Evolutionary conservation across 2,888 invertebrate genomes (phyloP).

Genomic region (Troglohyphantes excavatus): DNA sequence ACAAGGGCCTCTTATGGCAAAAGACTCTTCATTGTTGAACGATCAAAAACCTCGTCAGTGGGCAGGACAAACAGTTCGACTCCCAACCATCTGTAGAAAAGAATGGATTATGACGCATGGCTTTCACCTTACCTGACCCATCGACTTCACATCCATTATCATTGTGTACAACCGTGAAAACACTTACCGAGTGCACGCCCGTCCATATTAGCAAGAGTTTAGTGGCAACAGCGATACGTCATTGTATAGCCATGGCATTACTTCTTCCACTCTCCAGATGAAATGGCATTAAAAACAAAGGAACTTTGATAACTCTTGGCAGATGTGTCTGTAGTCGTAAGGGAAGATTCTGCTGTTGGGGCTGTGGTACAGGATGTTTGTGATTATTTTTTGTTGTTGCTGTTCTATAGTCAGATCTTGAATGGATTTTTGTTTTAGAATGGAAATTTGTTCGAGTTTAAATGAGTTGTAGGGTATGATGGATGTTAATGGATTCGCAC

Average conservation of each 20-base stretch:
- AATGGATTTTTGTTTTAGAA: background rate
- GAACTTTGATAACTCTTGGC: background rate
- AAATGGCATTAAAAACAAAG: background rate
- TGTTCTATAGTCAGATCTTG: background rate
- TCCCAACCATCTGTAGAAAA: slow-evolving; percentile 15
- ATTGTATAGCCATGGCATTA: background rate
- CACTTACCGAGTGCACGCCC: slow-evolving; percentile 42
- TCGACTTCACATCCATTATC: slow-evolving; percentile 30
- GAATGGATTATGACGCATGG: slow-evolving; percentile 42
- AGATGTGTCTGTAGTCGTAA: background rate
- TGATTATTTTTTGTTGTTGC: background rate
- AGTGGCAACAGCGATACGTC: slow-evolving; percentile 8
- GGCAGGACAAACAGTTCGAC: background rate
- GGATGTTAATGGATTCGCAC: background rate
- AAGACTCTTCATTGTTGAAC: background rate
- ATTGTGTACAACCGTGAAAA: slow-evolving; percentile 53
- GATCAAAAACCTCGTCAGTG: background rate
- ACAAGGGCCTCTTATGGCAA: background rate
- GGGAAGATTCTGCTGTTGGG: too few species aligned
- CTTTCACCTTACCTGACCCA: slow-evolving; percentile 24
- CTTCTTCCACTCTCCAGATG: background rate
- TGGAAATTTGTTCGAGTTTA: background rate
- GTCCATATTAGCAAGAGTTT: slow-evolving; percentile 11
- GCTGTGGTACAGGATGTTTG: background rate
- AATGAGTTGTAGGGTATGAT: background rate